phyloP scores from a whole-genome alignment of 2,797 vertebrate species.

The Micrastur ruficollis region DNA sequence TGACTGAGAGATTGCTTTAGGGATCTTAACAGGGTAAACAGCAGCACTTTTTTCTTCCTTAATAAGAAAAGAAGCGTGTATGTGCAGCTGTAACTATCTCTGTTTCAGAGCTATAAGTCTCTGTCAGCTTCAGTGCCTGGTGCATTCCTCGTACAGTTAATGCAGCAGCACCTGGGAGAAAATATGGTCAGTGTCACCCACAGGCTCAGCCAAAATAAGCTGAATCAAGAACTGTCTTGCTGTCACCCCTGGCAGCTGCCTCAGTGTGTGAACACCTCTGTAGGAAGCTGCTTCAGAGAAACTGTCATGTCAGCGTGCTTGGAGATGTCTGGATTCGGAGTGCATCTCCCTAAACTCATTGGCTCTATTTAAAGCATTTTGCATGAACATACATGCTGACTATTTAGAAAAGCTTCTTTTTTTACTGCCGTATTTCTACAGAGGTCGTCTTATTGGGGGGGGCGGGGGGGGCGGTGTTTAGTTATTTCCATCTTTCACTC shows the following conservation, averaged over 20 bases:
- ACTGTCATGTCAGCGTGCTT: neutral
- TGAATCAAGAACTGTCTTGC: neutral
- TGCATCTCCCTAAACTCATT: neutral
- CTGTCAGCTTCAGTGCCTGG: neutral
- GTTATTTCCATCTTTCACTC: neutral
- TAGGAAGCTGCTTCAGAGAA: neutral
- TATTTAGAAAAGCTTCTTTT: neutral
- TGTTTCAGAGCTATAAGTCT: conserved; percentile 3
- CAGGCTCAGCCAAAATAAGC: neutral
- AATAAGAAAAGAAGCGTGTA: neutral
- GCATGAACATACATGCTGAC: neutral
- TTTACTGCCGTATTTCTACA: neutral
- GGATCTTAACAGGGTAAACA: neutral
- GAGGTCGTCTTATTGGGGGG: neutral
- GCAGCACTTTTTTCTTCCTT: neutral
- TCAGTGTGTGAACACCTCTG: neutral
- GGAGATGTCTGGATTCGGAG: neutral
- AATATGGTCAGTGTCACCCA: neutral
- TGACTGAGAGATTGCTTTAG: neutral
- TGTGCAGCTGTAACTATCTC: neutral
- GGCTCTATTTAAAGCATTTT: neutral
- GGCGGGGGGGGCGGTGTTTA: neutral
- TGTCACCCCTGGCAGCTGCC: neutral
- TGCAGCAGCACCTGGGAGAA: conserved; percentile 19
- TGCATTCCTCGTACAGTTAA: neutral